phyloP scores from a whole-genome alignment of 2,113 vertebrate genomes.

The Callipepla squamata region DNA sequence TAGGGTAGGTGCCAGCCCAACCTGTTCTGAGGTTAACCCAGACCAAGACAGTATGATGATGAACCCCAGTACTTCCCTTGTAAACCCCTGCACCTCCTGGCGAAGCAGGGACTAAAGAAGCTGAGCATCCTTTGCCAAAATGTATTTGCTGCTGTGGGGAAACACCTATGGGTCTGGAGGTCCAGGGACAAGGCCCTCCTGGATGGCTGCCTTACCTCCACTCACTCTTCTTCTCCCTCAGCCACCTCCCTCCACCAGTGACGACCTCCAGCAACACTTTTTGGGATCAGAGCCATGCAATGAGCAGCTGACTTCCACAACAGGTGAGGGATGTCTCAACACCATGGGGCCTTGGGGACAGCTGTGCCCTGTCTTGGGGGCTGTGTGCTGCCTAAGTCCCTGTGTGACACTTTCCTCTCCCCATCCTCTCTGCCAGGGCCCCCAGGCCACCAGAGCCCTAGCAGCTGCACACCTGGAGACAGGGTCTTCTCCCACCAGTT shows the following conservation, averaged over 20 bases:
- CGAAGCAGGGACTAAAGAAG: background rate
- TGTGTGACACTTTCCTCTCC: background rate
- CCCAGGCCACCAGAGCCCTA: slow-evolving; percentile 67
- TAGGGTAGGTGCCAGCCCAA: slow-evolving; percentile 70
- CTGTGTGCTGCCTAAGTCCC: rapidly evolving
- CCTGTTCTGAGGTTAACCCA: background rate
- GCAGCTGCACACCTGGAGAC: slow-evolving; percentile 78
- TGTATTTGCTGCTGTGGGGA: background rate
- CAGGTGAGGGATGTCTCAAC: slow-evolving; percentile 71
- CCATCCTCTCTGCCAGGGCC: slow-evolving; percentile 58
- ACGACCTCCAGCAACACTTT: slow-evolving; percentile 74
- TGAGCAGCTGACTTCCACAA: slow-evolving; percentile 70
- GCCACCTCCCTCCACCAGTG: slow-evolving; percentile 81
- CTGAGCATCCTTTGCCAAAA: background rate
- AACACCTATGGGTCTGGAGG: background rate
- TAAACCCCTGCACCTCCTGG: background rate
- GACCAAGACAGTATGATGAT: background rate
- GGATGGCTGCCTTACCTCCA: rapidly evolving
- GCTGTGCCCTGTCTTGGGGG: rapidly evolving
- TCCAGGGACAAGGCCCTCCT: background rate
- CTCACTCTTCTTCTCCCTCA: slow-evolving; percentile 48
- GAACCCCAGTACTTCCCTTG: background rate
- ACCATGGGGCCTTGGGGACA: background rate
- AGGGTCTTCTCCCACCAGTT: slow-evolving; percentile 86
- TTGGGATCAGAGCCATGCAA: slow-evolving; percentile 56